These are phyloP conservation scores for Myrmecobius fasciatus DNA, from an alignment of 2,113 vertebrate genomes.

Conservation along the genomic window DNA sequence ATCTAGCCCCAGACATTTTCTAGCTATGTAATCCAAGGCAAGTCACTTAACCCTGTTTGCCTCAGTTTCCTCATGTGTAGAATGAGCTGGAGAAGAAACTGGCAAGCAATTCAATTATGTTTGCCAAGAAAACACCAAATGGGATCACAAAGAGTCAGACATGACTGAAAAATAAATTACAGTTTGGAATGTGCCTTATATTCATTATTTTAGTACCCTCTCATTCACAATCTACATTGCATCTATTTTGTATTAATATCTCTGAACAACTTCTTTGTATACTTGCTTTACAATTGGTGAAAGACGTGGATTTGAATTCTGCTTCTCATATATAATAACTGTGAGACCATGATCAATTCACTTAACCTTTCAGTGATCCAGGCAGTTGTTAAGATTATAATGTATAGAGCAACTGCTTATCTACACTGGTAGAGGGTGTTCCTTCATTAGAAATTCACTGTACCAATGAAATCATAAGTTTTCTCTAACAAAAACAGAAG, in stretches of 20 bases:
- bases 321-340: background rate
- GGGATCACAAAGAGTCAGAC: background rate
- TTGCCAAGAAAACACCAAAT: background rate
- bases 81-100: background rate
- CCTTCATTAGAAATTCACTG: background rate
- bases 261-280: background rate
- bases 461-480: background rate
- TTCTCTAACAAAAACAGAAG: background rate
- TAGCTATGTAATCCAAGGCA: background rate
- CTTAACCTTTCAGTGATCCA: background rate
- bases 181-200: background rate
- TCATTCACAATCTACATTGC: background rate
- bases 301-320: background rate
- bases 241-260: background rate
- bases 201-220: background rate
- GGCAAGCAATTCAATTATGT: background rate
- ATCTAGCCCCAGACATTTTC: background rate
- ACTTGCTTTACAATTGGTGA: background rate
- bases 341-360: background rate
- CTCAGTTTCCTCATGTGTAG: background rate
- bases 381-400: background rate
- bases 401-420: background rate
- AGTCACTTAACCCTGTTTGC: background rate
- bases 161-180: background rate
- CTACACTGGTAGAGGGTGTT: background rate